A percentile compares a stretch with the other conserved stretches of the same genome.
phyloP scores from a whole-genome alignment of 2,888 invertebrate genomes.

The Campopleginae sp. region DNA sequence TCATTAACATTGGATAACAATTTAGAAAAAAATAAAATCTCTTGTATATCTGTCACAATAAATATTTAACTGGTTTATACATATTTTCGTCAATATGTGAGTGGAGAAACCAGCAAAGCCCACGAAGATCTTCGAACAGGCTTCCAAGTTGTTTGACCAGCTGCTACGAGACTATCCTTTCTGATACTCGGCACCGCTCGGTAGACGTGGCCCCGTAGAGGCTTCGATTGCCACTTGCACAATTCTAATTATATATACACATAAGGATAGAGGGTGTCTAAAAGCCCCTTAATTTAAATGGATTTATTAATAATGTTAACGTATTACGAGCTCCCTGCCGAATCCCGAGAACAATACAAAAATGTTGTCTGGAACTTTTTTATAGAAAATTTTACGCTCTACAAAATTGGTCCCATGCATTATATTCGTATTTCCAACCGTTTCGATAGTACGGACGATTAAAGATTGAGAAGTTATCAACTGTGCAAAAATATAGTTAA shows the following conservation, averaged over 20 bases:
- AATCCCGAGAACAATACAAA: background rate
- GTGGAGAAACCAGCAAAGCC: constrained; percentile 59
- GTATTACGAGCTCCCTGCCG: background rate
- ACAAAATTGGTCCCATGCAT: background rate
- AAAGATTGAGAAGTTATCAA: background rate
- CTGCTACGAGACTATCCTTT: constrained; percentile 71
- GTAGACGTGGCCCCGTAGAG: constrained; percentile 44
- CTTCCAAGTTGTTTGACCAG: constrained; percentile 79
- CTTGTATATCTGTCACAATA: background rate
- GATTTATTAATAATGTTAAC: background rate
- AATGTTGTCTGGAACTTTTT: background rate
- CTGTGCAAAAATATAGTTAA: background rate
- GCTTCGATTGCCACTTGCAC: constrained; percentile 54
- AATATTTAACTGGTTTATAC: background rate
- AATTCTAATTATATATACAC: constrained; percentile 20
- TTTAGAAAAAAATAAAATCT: background rate
- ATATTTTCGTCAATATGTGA: constrained; percentile 34
- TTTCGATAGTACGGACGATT: background rate
- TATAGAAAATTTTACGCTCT: background rate
- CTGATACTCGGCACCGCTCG: constrained; percentile 40
- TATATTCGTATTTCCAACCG: background rate
- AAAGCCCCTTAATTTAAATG: background rate
- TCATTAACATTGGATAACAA: background rate
- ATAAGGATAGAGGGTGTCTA: background rate
- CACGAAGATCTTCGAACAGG: constrained; percentile 74